Evolutionary conservation across 2,888 invertebrate species (phyloP), one percentile per base, ranked within the genome.

Genomic region (Scaptomyza cyrtandrae): DNA sequence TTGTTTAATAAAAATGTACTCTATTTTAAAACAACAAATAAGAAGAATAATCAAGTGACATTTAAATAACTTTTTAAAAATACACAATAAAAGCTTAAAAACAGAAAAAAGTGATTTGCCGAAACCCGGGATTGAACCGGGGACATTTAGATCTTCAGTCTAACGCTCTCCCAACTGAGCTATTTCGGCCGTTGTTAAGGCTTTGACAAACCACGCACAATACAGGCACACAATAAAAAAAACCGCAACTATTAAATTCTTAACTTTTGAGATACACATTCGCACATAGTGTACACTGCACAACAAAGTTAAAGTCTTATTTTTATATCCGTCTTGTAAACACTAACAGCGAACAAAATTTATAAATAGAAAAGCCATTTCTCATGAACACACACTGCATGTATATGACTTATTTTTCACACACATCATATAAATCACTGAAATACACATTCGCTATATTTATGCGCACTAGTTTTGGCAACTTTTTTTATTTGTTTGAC

Each of bases 141-240:
- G 94, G 94, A 94, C 94, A 93, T 94, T 94, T 94, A 94, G 94
- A 94, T 94, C 94, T 94, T 94, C 94, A 94, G 94, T 95, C 95
- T 95, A 95, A 95, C 95, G 95, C 95, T 95, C 95, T 95, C 95
- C 95, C 95, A 95, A 95, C 95, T 95, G 95, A 95, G 95, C 95
- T 95, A 95, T 95, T 95, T 95, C 95, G 95, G 95, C 94, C 13
- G 10, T 1, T 48, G 46, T 0, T 0, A 0, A 0, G 0, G 0
- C 0, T 0, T 0, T 0, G 2, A 2, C 64, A 1, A 58, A 50
- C 6, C 16, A 27, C 11, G 9, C 4, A 6, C 0, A 59, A 49
- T 41, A 31, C 14, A 31, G 3, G 9, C 11, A 2, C 3, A 1
- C 14, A 50, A 9, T 10, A 6, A 50, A 31, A 6, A 13, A 41